Percentiles rank a stretch among this genome's conserved stretches.
phyloP scores from a whole-genome alignment of 2,797 vertebrate genomes.

The Pangasius sanitwongsei region DNA sequence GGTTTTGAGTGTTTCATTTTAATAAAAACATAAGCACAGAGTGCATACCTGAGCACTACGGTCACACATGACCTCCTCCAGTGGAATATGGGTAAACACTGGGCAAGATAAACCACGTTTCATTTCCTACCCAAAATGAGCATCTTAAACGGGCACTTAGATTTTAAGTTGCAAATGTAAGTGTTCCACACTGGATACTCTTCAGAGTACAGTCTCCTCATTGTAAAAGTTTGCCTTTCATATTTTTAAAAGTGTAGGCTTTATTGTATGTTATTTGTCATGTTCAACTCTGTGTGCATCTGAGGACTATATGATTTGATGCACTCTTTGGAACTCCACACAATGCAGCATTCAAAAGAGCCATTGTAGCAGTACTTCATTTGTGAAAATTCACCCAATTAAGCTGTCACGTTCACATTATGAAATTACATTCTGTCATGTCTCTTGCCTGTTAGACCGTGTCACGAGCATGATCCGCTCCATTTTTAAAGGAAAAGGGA shows the following conservation, averaged over 20 bases:
- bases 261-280: slow-evolving; percentile 25
- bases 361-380: slow-evolving; percentile 63
- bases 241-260: slow-evolving; percentile 11
- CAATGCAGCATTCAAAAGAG: slow-evolving; percentile 53
- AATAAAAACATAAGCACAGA: slow-evolving; percentile 1
- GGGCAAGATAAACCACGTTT: slow-evolving; percentile 40
- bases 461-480: slow-evolving; percentile 51
- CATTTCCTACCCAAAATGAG: slow-evolving; percentile 18
- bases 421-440: slow-evolving; percentile 63
- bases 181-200: not conserved
- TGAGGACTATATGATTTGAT: slow-evolving; percentile 43
- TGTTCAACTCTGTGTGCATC: slow-evolving; percentile 35
- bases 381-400: slow-evolving; percentile 61
- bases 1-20: slow-evolving; percentile 12
- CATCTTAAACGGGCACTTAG: not conserved
- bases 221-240: slow-evolving; percentile 17
- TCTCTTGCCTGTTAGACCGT: slow-evolving; percentile 50
- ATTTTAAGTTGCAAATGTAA: not conserved
- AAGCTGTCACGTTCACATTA: slow-evolving; percentile 63
- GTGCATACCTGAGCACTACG: slow-evolving; percentile 31
- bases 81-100: slow-evolving; percentile 33
- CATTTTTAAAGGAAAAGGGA: slow-evolving; percentile 50
- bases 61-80: slow-evolving; percentile 26
- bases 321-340: slow-evolving; percentile 23
- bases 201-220: not conserved